Evolutionary conservation across 2,888 invertebrate species (phyloP), one percentile per base, ranked within the genome.

Genomic region (Temnothorax rugatulus): DNA sequence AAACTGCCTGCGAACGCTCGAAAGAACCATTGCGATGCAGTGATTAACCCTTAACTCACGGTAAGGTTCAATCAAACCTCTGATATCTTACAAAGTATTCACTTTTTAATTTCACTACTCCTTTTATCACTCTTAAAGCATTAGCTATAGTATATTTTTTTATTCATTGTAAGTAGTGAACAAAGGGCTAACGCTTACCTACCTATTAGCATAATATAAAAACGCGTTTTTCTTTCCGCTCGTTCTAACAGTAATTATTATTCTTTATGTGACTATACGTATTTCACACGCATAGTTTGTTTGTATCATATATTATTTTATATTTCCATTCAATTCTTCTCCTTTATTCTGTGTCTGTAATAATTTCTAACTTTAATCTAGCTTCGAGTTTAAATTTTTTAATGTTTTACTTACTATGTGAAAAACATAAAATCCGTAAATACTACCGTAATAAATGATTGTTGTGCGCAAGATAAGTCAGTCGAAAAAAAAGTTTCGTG

Each of bases 21-120:
- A 73, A 83, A 87, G 83, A 87, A 87, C 84, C 81, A 77, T 84
- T 34, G 77, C 83, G 76, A 52, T 79, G 76, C 87, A 87, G 87
- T 91, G 91, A 90, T 90, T 90, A 90, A 90, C 74, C 59, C 75
- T 59, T 81, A 81, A 87, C 87, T 84, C 61, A 47, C 38, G 4
- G 74, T 13, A 44, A 47, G n/a, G 18, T 69, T 77, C 38, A 59
- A 74, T 81, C 77, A 4, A 11, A 52, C 25, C 38, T 47, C 44
- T 18, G 66, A 68, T 47, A 59, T 74, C 59, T 79, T 73, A 47
- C 13, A 11, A 44, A 47, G 34, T 44, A 69, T 18, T 21, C 29
- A 21, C 41, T 57, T 44, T 38, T 21, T 44, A 66, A 25, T 25
- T 69, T 66, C 11, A 18, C 8, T 34, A 21, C 25, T 54, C 34